Conservation (phyloP, 64 coral and sea anemone genomes). For the Montipora cactus region DNA sequence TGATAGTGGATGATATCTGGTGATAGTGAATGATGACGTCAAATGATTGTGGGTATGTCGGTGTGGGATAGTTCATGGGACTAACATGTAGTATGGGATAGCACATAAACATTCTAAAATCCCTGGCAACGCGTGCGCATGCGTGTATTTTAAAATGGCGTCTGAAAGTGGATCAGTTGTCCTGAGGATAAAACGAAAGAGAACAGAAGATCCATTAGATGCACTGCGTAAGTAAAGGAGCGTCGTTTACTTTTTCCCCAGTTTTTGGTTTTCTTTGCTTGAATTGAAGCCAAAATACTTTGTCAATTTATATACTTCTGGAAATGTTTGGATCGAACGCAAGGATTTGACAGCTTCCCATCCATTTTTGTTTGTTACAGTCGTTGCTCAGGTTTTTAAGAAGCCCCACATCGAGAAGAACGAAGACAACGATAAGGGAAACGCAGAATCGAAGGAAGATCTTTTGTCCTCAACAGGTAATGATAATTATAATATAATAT, state of each 20-base stretch:
- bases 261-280: background rate
- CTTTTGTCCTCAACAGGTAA: background rate
- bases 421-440: conserved; percentile 3
- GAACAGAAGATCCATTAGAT: conserved; percentile 67
- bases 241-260: background rate
- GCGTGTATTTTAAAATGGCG: background rate
- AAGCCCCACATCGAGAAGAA: conserved; percentile 19
- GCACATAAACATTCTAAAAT: too few species aligned
- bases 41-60: too few species aligned
- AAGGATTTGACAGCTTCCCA: too few species aligned
- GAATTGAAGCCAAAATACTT: background rate
- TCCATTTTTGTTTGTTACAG: background rate
- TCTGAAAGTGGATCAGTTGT: conserved; percentile 21
- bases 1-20: too few species aligned
- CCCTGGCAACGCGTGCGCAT: too few species aligned
- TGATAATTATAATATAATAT: too few species aligned
- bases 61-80: too few species aligned
- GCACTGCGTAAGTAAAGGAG: conserved; percentile 31
- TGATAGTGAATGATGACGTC: too few species aligned
- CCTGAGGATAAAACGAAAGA: conserved; percentile 68
- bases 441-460: background rate
- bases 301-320: background rate
- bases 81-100: too few species aligned
- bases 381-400: conserved; percentile 41
- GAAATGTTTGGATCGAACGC: background rate